Evolutionary conservation across 2,797 vertebrate genomes (phyloP), one percentile per base, ranked within the genome.

Genomic region (Xiphorhynchus erythropygius): DNA sequence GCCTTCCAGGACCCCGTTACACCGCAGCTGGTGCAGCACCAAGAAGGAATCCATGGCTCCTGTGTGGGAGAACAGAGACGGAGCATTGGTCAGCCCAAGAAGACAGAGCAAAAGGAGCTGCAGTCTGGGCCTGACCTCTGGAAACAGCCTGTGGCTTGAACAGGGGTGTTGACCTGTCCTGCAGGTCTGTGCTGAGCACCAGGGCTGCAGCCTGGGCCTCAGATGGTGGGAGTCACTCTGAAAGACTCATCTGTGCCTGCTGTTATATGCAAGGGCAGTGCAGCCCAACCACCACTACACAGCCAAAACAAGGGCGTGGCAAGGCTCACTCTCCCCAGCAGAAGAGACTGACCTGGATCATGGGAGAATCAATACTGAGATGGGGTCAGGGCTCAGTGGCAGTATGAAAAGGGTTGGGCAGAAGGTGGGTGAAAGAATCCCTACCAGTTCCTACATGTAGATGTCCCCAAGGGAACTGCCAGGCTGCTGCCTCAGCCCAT

Each of bases 11-110:
- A 99, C 99, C 5, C 99, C 99, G 0, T 99, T 99, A 94, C 99
- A 99, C 28, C 99, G 98, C 65, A 99, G 97, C 98, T 99, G 99
- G 95, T 99, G 99, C 87, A 99, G 97, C 89, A 99, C 99, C 97
- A 99, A 21, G 95, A 99, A 99, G 11, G 98, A 69, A 69, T 99
- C 99, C 97, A 99, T 99, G 94, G 98, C 98, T 85, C 99, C 99
- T 99, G 47, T 3, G 53, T 37, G 52, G 10, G 16, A 50, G 18
- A 63, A 35, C 53, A 80, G 10, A 55, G 56, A 52, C 3, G 13
- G 33, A 32, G 22, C 41, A 64, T 25, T 18, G 25, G 7, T 82
- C 59, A 84, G 42, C 46, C 27, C 74, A 35, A 10, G 15, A 14
- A 11, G 18, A 13, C 14, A 80, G 28, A 33, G 28, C 32, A 85